Evolutionary conservation across 2,797 vertebrate species (phyloP).

Genomic region (Okamejei kenojei): DNA sequence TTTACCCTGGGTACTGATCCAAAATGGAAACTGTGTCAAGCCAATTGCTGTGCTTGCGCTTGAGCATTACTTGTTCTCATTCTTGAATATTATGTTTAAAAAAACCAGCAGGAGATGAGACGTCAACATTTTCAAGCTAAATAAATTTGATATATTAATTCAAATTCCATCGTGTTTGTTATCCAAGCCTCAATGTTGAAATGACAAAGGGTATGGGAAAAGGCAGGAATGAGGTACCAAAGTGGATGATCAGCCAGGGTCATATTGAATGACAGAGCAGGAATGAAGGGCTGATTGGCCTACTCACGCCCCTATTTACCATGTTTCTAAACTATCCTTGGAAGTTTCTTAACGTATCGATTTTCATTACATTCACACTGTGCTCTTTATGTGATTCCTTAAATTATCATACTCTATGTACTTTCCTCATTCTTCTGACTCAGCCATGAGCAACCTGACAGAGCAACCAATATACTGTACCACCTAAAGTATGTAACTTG

Average conservation of each 20-base stretch:
- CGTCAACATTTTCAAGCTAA: not conserved
- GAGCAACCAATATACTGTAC: not conserved
- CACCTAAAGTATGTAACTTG: not conserved
- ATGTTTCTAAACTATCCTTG: not conserved
- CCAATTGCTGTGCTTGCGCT: not conserved
- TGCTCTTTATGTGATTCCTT: not conserved
- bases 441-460: not conserved
- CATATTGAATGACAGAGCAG: too few species aligned
- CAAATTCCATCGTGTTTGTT: not conserved
- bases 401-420: not conserved
- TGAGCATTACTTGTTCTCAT: not conserved
- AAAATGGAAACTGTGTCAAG: not conserved
- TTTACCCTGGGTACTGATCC: not conserved
- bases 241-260: too few species aligned
- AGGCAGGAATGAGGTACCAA: too few species aligned
- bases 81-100: not conserved
- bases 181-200: too few species aligned
- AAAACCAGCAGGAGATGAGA: not conserved
- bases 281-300: too few species aligned
- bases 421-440: not conserved
- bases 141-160: not conserved
- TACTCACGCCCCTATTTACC: too few species aligned
- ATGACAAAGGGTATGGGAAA: too few species aligned
- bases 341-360: not conserved
- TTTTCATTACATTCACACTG: not conserved